Base-by-base conservation (phyloP, 2,888 invertebrate species). In the Cotesia congregata region DNA sequence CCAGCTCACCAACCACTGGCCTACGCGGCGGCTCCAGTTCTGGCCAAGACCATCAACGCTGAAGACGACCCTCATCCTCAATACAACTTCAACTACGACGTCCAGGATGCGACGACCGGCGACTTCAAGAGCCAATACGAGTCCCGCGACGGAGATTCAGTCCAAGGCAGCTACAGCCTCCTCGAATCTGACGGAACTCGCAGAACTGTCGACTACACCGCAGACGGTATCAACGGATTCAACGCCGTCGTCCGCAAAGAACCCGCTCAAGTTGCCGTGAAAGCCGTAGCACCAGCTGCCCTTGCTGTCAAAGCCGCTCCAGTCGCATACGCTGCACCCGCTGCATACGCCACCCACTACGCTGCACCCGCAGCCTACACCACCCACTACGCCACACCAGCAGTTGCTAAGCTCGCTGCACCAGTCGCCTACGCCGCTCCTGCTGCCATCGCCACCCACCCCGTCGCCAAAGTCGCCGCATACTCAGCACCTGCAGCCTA, bases 181-280 rank as follows among this genome's bases (percentile, higher is more conserved):
- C 81, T 86, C 72, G 86, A 86, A 69, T 79, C 85, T 5, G 86
- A 86, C 71, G 86, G 86, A 17, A 84, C 81, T 15, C 78, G 85
- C 4, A 80, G 87, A 64, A 84, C 83, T 67, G 87, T 87, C 67
- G 83, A 85, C 65, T 85, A 85, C 77, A 83, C 85, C 6, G 84
- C 85, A 67, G 83, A 83, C 73, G 75, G 76, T 38, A 77, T 82
- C 6, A 82, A 83, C 75, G 85, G 85, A 39, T 85, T 85, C 79
- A 85, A 85, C 75, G 85, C 85, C n/a, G 84, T 85, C 12, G 84
- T 92, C 81, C 86, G 85, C 88, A 79, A 82, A 5, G 83, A 85
- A 61, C 84, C 85, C 6, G 83, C 81, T 73, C 79, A 38, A 2
- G 78, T 82, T 15, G 83, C 82, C 41, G 79, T 81, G 61, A 82